Percentiles rank a stretch among this genome's conserved stretches.
Conservation (phyloP, 2,888 invertebrate genomes). For the Deilephila elpenor region DNA sequence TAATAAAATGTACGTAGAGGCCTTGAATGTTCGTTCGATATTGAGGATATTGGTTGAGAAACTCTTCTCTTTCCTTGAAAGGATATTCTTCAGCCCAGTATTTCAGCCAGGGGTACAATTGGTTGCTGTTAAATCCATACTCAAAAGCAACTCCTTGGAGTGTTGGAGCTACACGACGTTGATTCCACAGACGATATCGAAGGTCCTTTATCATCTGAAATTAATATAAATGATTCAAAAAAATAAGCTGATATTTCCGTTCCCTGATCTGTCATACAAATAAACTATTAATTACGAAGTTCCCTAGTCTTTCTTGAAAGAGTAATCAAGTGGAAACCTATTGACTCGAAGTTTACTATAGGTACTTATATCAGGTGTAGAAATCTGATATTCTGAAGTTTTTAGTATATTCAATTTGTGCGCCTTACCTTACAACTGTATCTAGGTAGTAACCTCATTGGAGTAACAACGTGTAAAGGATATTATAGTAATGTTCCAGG, state of each 20-base stretch:
- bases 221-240: neutral
- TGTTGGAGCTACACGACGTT: slow-evolving; percentile 75
- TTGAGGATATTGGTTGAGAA: slow-evolving; percentile 89
- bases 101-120: slow-evolving; percentile 86
- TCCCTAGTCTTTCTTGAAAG: no score
- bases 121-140: slow-evolving; percentile 91
- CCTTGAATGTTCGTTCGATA: slow-evolving; percentile 91
- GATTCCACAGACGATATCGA: slow-evolving; percentile 58
- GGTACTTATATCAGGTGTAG: no score
- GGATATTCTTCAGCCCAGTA: slow-evolving; percentile 92
- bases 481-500: no score
- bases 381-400: no score
- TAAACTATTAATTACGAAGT: neutral
- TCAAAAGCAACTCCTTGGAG: slow-evolving; percentile 89
- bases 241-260: neutral
- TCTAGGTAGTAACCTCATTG: no score
- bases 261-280: no score
- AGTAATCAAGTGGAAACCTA: no score
- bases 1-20: slow-evolving; percentile 87
- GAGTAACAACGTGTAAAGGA: no score
- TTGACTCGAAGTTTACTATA: no score
- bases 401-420: no score
- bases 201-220: slow-evolving; percentile 64
- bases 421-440: no score
- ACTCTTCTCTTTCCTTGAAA: slow-evolving; percentile 84